phyloP scores from a whole-genome alignment of 2,797 vertebrate species.

The Urophycis tenuis region DNA sequence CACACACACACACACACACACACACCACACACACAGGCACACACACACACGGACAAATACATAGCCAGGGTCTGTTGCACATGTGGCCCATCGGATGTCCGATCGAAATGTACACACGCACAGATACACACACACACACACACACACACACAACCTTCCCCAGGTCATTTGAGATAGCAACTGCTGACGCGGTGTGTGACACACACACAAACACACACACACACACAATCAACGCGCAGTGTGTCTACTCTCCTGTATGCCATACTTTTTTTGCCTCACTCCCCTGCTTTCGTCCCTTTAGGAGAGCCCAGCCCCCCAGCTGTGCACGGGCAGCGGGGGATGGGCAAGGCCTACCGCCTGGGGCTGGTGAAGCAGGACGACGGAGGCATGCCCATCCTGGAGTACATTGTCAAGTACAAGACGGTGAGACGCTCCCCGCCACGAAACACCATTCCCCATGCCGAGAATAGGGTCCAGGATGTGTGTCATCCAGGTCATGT shows the following conservation, averaged over 20 bases:
- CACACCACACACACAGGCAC: too few relatives aligned
- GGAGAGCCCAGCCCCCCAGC: slow-evolving; percentile 94
- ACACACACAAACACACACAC: not conserved
- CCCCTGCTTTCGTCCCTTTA: slow-evolving; percentile 44
- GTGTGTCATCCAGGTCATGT: too few relatives aligned
- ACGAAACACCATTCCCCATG: too few relatives aligned
- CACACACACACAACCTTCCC: not conserved
- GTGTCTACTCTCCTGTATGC: slow-evolving; percentile 18
- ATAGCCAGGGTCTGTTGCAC: not conserved
- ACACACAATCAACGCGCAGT: not conserved
- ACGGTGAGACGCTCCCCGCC: slow-evolving; percentile 72
- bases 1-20: too few relatives aligned
- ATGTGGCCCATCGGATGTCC: too few relatives aligned
- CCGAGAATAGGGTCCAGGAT: too few relatives aligned
- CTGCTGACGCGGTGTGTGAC: not conserved
- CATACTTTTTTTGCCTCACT: not conserved
- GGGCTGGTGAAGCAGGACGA: slow-evolving; percentile 96
- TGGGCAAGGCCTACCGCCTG: slow-evolving; percentile 89
- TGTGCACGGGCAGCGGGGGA: slow-evolving; percentile 88
- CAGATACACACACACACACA: not conserved
- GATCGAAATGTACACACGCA: too few relatives aligned
- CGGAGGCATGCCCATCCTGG: slow-evolving; percentile 95
- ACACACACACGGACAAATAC: slow-evolving; percentile 13
- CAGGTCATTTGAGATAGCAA: not conserved
- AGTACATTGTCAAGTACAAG: slow-evolving; percentile 96